phyloP scores from a whole-genome alignment of 2,113 vertebrate genomes.

The Passer montanus region DNA sequence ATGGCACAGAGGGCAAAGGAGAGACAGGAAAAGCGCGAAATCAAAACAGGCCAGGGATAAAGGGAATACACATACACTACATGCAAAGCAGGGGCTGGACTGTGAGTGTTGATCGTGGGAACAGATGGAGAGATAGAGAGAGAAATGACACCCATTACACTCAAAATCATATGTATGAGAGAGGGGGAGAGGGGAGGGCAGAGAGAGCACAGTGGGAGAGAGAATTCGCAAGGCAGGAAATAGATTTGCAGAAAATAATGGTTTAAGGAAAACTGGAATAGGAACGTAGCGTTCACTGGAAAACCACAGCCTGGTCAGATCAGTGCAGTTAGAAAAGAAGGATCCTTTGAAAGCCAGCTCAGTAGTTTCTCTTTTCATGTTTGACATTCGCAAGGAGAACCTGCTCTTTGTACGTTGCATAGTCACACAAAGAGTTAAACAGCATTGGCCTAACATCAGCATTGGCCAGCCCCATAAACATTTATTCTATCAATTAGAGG shows the following conservation, averaged over 20 bases:
- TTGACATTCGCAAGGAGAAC: neutral
- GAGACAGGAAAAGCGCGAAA: conserved; percentile 27
- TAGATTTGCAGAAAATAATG: neutral
- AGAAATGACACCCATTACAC: conserved; percentile 49
- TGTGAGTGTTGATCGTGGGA: conserved; percentile 36
- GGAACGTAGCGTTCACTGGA: neutral
- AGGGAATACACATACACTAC: neutral
- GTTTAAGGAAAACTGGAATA: neutral
- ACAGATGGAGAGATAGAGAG: conserved; percentile 58
- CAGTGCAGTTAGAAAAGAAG: neutral
- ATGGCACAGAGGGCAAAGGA: neutral
- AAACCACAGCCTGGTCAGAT: neutral
- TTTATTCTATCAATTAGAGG: neutral
- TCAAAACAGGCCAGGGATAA: conserved; percentile 43
- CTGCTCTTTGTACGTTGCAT: neutral
- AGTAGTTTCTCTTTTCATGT: neutral
- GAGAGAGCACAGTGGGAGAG: neutral
- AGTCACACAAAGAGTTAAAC: neutral
- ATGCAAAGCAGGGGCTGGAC: conserved; percentile 63
- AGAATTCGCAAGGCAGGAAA: neutral
- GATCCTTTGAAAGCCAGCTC: neutral
- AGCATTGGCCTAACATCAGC: neutral
- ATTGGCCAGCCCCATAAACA: neutral
- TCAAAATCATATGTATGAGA: conserved; percentile 1
- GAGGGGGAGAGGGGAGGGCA: neutral